These are phyloP conservation scores for Coendou prehensilis DNA, from an alignment of 2,797 vertebrate genomes.

Conservation along the genomic window DNA sequence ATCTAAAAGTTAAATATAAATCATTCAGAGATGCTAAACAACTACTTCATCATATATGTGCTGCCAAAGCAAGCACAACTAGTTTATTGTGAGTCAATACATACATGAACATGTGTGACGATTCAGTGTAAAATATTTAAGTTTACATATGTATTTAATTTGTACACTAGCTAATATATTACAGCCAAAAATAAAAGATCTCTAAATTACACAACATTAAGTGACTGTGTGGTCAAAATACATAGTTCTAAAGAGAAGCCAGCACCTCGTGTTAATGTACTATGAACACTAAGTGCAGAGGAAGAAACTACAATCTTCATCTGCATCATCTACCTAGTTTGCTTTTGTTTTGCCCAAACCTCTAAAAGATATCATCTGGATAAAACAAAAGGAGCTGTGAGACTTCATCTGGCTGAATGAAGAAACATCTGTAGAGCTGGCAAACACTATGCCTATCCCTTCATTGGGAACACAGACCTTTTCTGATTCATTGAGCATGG, in stretches of 20 bases:
- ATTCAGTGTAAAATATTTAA: not conserved
- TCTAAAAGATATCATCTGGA: slow-evolving; percentile 48
- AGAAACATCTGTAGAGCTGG: slow-evolving; percentile 66
- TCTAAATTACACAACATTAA: not conserved
- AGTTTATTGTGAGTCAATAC: not conserved
- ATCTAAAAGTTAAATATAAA: not conserved
- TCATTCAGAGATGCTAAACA: not conserved
- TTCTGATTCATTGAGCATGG: slow-evolving; percentile 32
- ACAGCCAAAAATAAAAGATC: not conserved
- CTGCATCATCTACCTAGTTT: not conserved
- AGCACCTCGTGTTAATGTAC: not conserved
- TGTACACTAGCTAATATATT: not conserved
- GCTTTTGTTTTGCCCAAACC: not conserved
- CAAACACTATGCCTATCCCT: not conserved
- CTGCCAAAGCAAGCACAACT: no score
- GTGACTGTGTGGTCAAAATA: not conserved
- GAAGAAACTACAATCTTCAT: not conserved
- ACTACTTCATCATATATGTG: no score
- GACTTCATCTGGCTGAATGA: slow-evolving; percentile 38
- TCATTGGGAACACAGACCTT: not conserved
- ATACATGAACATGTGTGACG: not conserved
- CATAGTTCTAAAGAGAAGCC: not conserved
- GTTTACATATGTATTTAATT: not conserved
- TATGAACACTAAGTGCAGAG: not conserved
- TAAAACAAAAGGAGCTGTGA: slow-evolving; percentile 65